A percentile compares a stretch with the other conserved stretches of the same genome.
These are phyloP conservation scores for Ridgeia piscesae DNA, from an alignment of 1,140 invertebrate species.

Conservation along the genomic window DNA sequence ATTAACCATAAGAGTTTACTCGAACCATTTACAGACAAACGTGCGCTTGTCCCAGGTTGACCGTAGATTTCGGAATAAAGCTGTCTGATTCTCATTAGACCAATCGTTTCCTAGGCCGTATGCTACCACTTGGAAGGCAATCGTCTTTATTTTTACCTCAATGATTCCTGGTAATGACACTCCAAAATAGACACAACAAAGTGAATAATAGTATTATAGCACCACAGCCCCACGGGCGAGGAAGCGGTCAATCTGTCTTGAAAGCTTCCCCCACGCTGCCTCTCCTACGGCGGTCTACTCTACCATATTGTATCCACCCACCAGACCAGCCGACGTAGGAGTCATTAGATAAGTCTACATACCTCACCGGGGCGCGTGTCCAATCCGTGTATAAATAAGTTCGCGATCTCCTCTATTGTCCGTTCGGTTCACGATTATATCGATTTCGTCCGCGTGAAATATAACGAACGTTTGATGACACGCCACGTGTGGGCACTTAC, in stretches of 20 bases:
- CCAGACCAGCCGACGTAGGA: background rate
- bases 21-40: too few relatives aligned
- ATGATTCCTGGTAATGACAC: background rate
- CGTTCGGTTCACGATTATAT: background rate
- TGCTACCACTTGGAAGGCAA: background rate
- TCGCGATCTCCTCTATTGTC: background rate
- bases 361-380: background rate
- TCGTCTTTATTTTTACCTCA: background rate
- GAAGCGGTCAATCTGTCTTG: background rate
- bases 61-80: too few relatives aligned
- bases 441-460: background rate
- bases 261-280: background rate
- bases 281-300: background rate
- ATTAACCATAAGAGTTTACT: too few relatives aligned
- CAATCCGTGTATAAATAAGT: background rate
- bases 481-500: background rate
- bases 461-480: background rate
- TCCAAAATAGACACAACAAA: background rate
- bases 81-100: too few relatives aligned
- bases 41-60: too few relatives aligned
- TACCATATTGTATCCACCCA: background rate
- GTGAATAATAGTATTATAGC: background rate
- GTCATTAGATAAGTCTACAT: background rate
- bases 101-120: too few relatives aligned
- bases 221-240: background rate